Evolutionary conservation across 30 jellyfish, hydroid and myxozoan genomes (phyloP).

Genomic region (Turritopsis dohrnii): DNA sequence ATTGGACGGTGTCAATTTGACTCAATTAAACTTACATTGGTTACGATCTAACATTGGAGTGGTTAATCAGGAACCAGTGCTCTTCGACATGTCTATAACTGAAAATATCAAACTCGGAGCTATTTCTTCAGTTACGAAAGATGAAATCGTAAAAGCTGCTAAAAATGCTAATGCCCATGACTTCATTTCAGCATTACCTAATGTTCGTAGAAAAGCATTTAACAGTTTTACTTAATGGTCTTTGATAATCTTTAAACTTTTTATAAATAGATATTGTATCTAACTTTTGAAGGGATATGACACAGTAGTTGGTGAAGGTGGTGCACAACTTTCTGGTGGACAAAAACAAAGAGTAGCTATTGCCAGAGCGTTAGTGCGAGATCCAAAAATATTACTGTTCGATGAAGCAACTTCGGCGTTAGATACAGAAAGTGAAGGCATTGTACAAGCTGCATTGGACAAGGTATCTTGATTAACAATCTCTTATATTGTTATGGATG

Average conservation of each 20-base stretch:
- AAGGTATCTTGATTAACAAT: slow-evolving; percentile 34
- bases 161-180: slow-evolving; percentile 74
- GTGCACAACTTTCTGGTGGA: slow-evolving; percentile 97
- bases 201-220: no score
- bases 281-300: slow-evolving; percentile 39
- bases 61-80: slow-evolving; percentile 90
- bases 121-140: slow-evolving; percentile 38
- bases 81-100: slow-evolving; percentile 70
- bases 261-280: no score
- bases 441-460: slow-evolving; percentile 92
- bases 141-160: slow-evolving; percentile 68
- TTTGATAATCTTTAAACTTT: not conserved
- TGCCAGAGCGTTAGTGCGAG: slow-evolving; percentile 82
- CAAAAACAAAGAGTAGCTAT: slow-evolving; percentile 92
- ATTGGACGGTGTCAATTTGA: slow-evolving; percentile 56
- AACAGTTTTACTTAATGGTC: not conserved
- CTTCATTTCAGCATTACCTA: slow-evolving; percentile 67
- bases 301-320: slow-evolving; percentile 91
- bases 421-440: slow-evolving; percentile 89
- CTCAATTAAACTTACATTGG: slow-evolving; percentile 56
- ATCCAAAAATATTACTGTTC: slow-evolving; percentile 72
- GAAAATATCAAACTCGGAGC: slow-evolving; percentile 77
- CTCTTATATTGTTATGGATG: not conserved
- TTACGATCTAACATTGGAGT: slow-evolving; percentile 80
- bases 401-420: slow-evolving; percentile 98